Conservation (phyloP, 2,888 invertebrate species). For the Mechanitis messenoides region DNA sequence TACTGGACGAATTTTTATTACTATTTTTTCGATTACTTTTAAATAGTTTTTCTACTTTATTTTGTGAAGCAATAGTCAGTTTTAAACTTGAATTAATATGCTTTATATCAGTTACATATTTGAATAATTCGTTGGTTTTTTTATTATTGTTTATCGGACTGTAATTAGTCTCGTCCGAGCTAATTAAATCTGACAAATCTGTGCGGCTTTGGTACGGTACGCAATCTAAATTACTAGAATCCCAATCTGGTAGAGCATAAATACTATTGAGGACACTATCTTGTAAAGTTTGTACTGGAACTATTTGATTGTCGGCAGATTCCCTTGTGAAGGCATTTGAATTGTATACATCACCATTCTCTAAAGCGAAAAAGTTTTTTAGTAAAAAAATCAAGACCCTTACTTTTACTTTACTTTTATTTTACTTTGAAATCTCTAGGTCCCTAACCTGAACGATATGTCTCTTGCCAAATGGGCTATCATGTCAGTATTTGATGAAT, state of each 20-base stretch:
- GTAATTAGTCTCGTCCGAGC: slow-evolving; percentile 4
- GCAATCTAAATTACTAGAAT: slow-evolving; percentile 9
- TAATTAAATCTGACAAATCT: neutral
- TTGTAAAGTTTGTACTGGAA: neutral
- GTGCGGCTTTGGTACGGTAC: neutral
- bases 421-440: too few relatives aligned
- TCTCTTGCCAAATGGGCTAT: too few relatives aligned
- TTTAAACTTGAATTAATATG: neutral
- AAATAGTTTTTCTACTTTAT: slow-evolving; percentile 21
- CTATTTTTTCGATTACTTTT: slow-evolving; percentile 32
- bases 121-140: slow-evolving; percentile 26
- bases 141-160: slow-evolving; percentile 11
- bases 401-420: too few relatives aligned
- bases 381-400: too few relatives aligned
- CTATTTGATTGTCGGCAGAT: neutral
- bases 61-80: neutral
- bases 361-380: neutral
- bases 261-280: neutral
- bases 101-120: slow-evolving; percentile 18
- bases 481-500: too few relatives aligned
- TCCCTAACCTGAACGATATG: too few relatives aligned
- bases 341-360: neutral
- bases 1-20: slow-evolving; percentile 20
- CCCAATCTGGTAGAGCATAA: neutral
- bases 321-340: neutral